Base-by-base conservation (phyloP, 2,113 vertebrate genomes). In the Sarotherodon lohbergeri region DNA sequence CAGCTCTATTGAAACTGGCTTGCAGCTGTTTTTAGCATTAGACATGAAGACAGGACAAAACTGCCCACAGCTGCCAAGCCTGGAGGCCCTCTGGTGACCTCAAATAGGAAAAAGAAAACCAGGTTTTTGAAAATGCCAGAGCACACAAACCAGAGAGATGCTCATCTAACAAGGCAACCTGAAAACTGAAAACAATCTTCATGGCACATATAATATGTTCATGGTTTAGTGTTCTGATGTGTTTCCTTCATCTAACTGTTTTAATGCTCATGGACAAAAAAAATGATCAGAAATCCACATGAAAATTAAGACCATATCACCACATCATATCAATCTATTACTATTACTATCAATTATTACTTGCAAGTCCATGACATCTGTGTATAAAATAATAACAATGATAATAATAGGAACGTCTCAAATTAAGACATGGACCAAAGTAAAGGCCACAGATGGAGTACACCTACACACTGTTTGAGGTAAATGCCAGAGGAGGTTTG, bases 1-100 rank as follows among this genome's bases (percentile, higher is more conserved):
- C 27, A 68, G 0, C 63, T 41, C 1, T 22, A 3, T 1, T 68
- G 17, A 39, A 66, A 39, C 19, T 66, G 34, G 0, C 6, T 13
- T 68, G 61, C 3, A 22, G 19, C 19, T 39, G 6, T 12, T 66
- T 66, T 39, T 66, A 7, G 0, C 0, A 39, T 66, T 19, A 66
- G 34, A 66, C 61, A 2, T 39, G 61, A 39, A n/a, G 34, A 66
- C 32, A 12, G 6, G 17, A 66, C 61, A 66, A 66, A 11, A 6
- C 61, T 39, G 61, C 32, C 34, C 34, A n/a, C 34, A 66, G 13
- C 6, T 36, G 10, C 61, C 6, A 7, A 22, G 61, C 32, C 10
- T 0, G 6, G 9, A 66, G 32, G 17, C 5, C 61, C 10, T 12
- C 34, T 66, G 57, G 57, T 61, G 61, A 66, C 34, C 34, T n/a